Evolutionary conservation across 2,888 invertebrate species (phyloP).

Genomic region (Buathra laborator): DNA sequence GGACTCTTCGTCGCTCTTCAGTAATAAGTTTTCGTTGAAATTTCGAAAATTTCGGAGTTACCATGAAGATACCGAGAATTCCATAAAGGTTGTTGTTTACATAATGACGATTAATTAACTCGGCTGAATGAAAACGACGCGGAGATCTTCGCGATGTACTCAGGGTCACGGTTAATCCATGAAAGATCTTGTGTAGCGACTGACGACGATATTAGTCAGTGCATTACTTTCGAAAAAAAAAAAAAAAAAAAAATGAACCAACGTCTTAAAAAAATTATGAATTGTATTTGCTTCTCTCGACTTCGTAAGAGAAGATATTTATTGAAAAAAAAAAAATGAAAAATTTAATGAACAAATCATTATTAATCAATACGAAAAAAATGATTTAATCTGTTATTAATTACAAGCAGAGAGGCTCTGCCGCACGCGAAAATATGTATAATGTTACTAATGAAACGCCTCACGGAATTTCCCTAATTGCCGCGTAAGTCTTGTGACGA

Average conservation of each 20-base stretch:
- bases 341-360: no score
- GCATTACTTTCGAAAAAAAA: background rate
- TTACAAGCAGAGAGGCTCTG: no score
- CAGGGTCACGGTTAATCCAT: slow-evolving; percentile 35
- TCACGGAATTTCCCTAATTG: no score
- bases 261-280: no score
- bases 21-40: background rate
- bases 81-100: background rate
- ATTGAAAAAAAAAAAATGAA: background rate
- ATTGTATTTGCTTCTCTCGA: background rate
- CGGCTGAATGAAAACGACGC: background rate
- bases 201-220: slow-evolving; percentile 7
- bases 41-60: background rate
- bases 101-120: slow-evolving; percentile 38
- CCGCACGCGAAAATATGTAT: no score
- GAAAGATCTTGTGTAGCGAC: background rate
- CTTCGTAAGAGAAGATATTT: background rate
- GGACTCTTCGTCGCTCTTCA: background rate
- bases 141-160: background rate
- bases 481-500: no score
- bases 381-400: no score
- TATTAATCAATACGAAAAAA: no score
- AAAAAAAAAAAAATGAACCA: background rate
- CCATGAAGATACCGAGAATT: background rate
- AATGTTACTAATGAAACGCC: no score